Base-by-base conservation (phyloP, 2,113 vertebrate species). In the Argyrosomus japonicus region DNA sequence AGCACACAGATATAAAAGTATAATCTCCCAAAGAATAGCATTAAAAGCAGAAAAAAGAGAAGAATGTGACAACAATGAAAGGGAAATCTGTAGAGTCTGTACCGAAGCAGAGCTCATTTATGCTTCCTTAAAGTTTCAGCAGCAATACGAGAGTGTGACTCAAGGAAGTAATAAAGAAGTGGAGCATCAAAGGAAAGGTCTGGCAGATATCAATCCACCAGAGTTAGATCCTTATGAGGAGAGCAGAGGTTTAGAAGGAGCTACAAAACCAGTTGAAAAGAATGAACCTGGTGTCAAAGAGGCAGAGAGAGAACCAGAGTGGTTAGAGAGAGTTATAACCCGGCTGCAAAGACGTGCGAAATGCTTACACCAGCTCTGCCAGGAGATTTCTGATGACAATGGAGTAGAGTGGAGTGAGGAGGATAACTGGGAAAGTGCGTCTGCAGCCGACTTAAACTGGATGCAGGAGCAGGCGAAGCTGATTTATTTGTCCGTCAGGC, bases 101-200 rank as follows among this genome's bases (percentile, higher is more conserved):
- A 88, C 96, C 75, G 96, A 96, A 77, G 96, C 96, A 1, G 97
- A 99, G 90, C 93, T 99, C 53, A 95, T 95, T 64, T 96, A 96
- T 57, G 92, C 95, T 0, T 88, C 94, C 25, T 94, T 96, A 19
- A 96, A 96, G 45, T 88, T 95, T 86, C 94, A 96, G 65, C 95
- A 95, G 47, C 94, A 95, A 1, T 92, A 95, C 32, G 93, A 95
- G 43, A 92, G 82, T n/a, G 23, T 89, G 90, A 40, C 93, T 94
- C 94, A 91, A 72, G 92, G 86, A 71, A 93, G 94, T 36, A 89
- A 92, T 12, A 86, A 88, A 40, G 81, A 94, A 74, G 60, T 92
- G 70, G 93, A 92, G 29, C 85, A 93, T 77, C 70, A 83, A 47
- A 27, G 68, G 4, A 83, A 79, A 0, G 68, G 77, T 14, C 84